Evolutionary conservation across 2,797 vertebrate genomes (phyloP).

Genomic region (Malacoraja senta): DNA sequence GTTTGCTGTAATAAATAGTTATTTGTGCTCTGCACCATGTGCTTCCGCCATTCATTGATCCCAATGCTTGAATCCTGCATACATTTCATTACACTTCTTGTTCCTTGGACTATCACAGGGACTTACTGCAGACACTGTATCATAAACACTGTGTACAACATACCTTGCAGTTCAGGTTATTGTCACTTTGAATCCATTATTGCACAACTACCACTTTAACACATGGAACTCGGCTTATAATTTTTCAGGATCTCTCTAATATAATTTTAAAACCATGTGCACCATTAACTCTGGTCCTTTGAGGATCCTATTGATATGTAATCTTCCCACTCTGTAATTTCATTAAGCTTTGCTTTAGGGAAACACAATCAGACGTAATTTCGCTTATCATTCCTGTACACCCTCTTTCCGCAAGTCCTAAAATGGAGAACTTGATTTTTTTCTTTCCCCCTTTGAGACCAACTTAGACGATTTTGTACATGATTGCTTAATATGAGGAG

Average conservation of each 20-base stretch:
- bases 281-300: neutral
- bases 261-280: neutral
- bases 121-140: too few relatives aligned
- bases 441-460: neutral
- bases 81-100: too few relatives aligned
- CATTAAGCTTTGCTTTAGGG: conserved; percentile 31
- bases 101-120: too few relatives aligned
- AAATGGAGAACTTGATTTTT: neutral
- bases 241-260: neutral
- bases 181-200: neutral
- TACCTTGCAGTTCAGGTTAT: too few relatives aligned
- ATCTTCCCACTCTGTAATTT: conserved; percentile 29
- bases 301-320: neutral
- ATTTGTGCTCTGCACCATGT: too few relatives aligned
- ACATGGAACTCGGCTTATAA: neutral
- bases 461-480: neutral
- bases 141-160: too few relatives aligned
- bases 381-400: conserved; percentile 21
- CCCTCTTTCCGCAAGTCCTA: neutral
- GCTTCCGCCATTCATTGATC: too few relatives aligned
- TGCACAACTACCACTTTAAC: neutral
- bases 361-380: neutral
- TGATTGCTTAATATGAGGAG: neutral
- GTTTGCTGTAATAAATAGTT: too few relatives aligned
- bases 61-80: too few relatives aligned